Evolutionary conservation across 2,113 vertebrate species (phyloP), one percentile per base, ranked within the genome.

Genomic region (Rhabdornis inornatus): DNA sequence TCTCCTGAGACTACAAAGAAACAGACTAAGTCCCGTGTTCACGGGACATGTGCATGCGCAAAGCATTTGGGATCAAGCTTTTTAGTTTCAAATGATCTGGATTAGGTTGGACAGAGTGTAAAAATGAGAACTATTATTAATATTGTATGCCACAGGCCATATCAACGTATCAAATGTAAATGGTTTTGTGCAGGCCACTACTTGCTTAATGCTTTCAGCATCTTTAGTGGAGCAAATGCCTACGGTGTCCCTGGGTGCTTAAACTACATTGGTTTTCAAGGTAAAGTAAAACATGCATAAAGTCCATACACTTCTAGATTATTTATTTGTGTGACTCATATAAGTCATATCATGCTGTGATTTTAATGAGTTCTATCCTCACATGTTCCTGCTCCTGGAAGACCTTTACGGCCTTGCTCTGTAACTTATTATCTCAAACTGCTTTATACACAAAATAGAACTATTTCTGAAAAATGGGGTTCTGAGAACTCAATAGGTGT

Each of bases 281-380:
- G 47, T 53, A 59, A 89, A 84, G 65, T 82, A 76, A 91, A 89
- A 74, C n/a, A 84, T 53, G 8, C 56, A 87, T 84, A 10, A 94
- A 89, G 65, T 79, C 61, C 57, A 45, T 60, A 68, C 9, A 37
- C 40, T 83, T 93, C 70, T 71, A 65, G 72, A 92, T 81, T 80
- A 91, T 94, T 92, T 94, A 75, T 75, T 78, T 78, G 28, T 87
- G 83, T 84, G 81, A 71, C 64, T 84, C 0, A 0, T 53, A 22
- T 60, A 94, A 91, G 61, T 60, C 65, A 60, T 70, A 69, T 53
- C 92, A 93, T 61, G 60, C 83, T 93, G 79, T 83, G 92, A 97
- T 89, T 93, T 92, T 92, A 92, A 96, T 90, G 92, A 88, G 55
- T 92, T 93, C 50, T 88, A 27, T 80, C 79, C 88, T 93, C 88